Conservation (phyloP, 2,888 invertebrate species). For the Autographa pulchrina region DNA sequence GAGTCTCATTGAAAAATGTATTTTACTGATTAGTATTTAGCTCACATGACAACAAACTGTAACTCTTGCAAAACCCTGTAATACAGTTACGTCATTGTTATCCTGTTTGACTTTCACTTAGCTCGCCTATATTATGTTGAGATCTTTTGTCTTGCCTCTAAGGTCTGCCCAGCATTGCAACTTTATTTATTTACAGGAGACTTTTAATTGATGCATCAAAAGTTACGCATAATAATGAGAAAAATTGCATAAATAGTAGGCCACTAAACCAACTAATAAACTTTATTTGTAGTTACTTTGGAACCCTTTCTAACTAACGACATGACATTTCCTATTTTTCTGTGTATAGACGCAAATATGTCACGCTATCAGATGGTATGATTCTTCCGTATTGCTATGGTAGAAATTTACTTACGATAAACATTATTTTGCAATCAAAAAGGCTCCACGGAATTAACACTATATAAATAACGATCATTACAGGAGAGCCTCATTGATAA, state of each 20-base stretch:
- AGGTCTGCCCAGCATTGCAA: not conserved
- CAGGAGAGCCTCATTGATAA: too few relatives aligned
- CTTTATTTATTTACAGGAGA: too few relatives aligned
- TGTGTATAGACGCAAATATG: not conserved
- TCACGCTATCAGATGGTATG: not conserved
- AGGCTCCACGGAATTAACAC: not conserved
- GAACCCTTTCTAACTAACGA: not conserved
- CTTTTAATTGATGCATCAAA: too few relatives aligned
- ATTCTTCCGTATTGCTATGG: not conserved
- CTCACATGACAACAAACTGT: conserved; percentile 11
- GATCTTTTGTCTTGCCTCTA: not conserved
- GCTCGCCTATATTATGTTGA: conserved; percentile 1
- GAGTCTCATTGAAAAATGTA: conserved; percentile 3
- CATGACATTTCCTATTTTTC: not conserved
- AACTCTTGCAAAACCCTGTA: conserved; percentile 5
- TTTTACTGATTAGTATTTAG: conserved; percentile 7
- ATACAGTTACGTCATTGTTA: not conserved
- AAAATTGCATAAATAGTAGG: not conserved
- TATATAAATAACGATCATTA: too few relatives aligned
- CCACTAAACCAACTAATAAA: not conserved
- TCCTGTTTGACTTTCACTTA: conserved; percentile 4
- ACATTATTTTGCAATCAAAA: not conserved
- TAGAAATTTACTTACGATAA: too few relatives aligned
- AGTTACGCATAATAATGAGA: not conserved
- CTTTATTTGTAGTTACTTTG: too few relatives aligned